Evolutionary conservation across 2,888 invertebrate genomes (phyloP).

Genomic region (Phortica okadai): DNA sequence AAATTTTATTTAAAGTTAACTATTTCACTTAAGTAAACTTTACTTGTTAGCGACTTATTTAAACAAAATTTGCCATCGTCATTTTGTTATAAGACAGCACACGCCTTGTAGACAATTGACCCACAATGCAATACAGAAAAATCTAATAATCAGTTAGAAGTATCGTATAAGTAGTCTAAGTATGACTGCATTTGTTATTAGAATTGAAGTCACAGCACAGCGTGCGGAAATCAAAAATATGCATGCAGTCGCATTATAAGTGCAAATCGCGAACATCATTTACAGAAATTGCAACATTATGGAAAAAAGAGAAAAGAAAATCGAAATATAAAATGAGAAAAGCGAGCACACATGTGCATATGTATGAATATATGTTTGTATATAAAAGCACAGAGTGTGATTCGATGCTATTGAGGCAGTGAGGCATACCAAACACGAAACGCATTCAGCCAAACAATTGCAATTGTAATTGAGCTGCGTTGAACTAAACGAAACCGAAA

Average conservation of each 20-base stretch:
- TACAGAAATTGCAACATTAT: constrained; percentile 25
- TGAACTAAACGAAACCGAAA: not conserved
- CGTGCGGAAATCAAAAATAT: constrained; percentile 41
- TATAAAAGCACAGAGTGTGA: constrained; percentile 11
- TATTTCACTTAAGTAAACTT: no score
- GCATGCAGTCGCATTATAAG: constrained; percentile 1
- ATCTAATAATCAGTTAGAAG: constrained; percentile 12
- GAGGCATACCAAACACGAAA: constrained; percentile 17
- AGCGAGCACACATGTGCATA: constrained; percentile 32
- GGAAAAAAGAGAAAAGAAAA: not conserved
- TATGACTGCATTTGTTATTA: constrained; percentile 25
- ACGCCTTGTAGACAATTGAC: constrained; percentile 9
- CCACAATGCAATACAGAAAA: not conserved
- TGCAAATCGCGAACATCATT: constrained; percentile 32
- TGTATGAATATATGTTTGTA: constrained; percentile 11
- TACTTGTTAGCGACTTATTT: no score
- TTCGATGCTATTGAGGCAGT: constrained; percentile 31
- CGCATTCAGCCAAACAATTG: constrained; percentile 29
- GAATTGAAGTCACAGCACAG: constrained; percentile 14
- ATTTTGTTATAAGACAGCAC: not conserved
- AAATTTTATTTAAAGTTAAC: no score
- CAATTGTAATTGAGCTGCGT: constrained; percentile 32
- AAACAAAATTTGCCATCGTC: no score
- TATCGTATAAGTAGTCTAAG: constrained; percentile 12
- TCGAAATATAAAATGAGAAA: not conserved